These are phyloP conservation scores for Blastomussa wellsi DNA, from an alignment of 92 coral and sea anemone species.

Conservation along the genomic window DNA sequence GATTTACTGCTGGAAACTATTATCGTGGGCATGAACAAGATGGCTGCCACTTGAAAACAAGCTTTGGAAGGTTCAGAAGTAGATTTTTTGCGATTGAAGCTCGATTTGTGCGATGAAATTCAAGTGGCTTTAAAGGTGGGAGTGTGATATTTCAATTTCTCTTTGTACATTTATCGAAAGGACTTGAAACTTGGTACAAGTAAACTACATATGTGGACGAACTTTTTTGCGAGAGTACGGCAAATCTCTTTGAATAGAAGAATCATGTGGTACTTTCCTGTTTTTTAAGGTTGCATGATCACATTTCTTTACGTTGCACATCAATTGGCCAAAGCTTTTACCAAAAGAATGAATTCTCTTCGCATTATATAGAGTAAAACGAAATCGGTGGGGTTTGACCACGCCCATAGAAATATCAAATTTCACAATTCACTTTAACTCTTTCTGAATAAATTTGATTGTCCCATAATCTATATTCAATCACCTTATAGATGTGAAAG, in stretches of 20 bases:
- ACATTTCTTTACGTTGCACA: neutral
- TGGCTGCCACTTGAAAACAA: constrained; percentile 2
- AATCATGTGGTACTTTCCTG: neutral
- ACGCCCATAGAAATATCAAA: constrained; percentile 11
- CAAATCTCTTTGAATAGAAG: neutral
- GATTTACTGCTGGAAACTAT: neutral
- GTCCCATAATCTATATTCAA: neutral
- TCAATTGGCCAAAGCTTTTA: constrained; percentile 9
- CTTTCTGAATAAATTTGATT: neutral
- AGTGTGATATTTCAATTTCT: constrained; percentile 6
- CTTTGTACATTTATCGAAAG: neutral
- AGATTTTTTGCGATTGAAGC: neutral
- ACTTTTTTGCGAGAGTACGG: constrained; percentile 5
- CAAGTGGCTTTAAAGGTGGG: neutral
- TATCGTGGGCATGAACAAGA: neutral
- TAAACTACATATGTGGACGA: constrained; percentile 4
- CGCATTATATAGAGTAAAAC: neutral
- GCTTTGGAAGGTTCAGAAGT: neutral
- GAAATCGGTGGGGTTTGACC: neutral
- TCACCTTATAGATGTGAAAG: neutral
- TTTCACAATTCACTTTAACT: neutral
- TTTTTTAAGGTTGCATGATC: neutral
- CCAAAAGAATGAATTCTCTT: constrained; percentile 1
- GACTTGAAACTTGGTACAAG: constrained; percentile 8
- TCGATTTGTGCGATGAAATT: constrained; percentile 1